phyloP scores from a whole-genome alignment of 1,140 invertebrate genomes.

The Pseudomyrmex pallidus region DNA sequence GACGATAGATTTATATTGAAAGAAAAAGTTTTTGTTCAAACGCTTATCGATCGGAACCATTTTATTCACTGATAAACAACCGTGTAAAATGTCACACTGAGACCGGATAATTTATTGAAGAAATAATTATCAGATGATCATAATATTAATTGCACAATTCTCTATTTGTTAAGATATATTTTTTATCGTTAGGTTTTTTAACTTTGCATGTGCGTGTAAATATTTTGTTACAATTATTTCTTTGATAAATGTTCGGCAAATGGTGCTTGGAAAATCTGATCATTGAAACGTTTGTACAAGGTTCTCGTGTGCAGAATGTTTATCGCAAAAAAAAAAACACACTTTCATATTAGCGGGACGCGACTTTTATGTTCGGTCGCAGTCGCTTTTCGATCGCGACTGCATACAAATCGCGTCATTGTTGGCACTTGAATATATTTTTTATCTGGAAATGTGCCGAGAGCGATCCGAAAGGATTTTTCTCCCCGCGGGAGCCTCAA shows the following conservation, averaged over 20 bases:
- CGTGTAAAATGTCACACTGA: neutral
- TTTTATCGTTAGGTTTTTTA: neutral
- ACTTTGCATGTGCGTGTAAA: neutral
- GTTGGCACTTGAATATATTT: constrained; percentile 50
- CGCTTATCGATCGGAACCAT: neutral
- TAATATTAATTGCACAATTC: too few relatives aligned
- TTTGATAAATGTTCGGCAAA: too few relatives aligned
- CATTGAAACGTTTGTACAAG: too few relatives aligned
- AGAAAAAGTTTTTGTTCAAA: neutral
- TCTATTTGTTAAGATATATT: neutral
- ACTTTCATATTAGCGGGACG: constrained; percentile 5
- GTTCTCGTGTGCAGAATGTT: too few relatives aligned
- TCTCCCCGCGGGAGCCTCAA: constrained; percentile 31
- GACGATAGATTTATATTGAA: neutral
- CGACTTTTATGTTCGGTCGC: constrained; percentile 18
- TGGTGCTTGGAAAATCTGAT: too few relatives aligned
- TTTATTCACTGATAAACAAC: neutral
- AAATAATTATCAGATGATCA: too few relatives aligned
- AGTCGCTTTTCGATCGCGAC: constrained; percentile 37
- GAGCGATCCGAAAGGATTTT: constrained; percentile 60
- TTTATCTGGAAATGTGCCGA: constrained; percentile 38
- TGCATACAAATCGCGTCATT: constrained; percentile 60
- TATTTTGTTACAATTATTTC: too few relatives aligned
- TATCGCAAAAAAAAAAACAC: too few relatives aligned
- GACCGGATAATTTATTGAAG: too few relatives aligned